These are phyloP conservation scores for Caenorhabditis sulstoni DNA, from an alignment of 2,888 invertebrate genomes.

Conservation along the genomic window DNA sequence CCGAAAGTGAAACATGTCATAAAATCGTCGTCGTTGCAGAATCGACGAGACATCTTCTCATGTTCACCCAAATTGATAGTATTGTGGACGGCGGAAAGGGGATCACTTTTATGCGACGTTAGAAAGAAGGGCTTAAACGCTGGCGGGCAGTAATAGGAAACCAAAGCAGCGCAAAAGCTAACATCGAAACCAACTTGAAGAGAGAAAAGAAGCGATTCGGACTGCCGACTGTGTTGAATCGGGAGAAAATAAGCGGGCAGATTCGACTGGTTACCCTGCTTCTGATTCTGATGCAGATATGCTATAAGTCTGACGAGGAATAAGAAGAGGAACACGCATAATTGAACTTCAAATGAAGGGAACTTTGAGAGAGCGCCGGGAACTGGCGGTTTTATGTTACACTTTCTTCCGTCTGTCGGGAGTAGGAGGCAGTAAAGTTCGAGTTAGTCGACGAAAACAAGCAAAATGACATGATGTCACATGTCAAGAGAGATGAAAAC, in stretches of 20 bases:
- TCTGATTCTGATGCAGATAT: background rate
- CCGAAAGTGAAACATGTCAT: slow-evolving; percentile 58
- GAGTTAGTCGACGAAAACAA: slow-evolving; percentile 11
- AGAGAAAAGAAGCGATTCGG: slow-evolving; percentile 29
- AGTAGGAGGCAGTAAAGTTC: background rate
- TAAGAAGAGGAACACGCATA: background rate
- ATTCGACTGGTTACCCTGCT: slow-evolving; percentile 13
- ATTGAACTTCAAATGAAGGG: background rate
- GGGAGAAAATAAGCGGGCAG: slow-evolving; percentile 4
- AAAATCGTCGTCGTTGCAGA: slow-evolving; percentile 26
- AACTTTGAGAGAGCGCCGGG: background rate
- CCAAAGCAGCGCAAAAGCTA: background rate
- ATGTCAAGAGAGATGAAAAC: slow-evolving; percentile 13
- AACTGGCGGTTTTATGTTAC: slow-evolving; percentile 24
- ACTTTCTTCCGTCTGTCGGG: background rate
- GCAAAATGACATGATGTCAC: slow-evolving; percentile 33
- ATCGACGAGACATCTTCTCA: slow-evolving; percentile 4
- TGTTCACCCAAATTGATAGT: slow-evolving; percentile 36
- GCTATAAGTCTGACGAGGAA: background rate
- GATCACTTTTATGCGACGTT: slow-evolving; percentile 4
- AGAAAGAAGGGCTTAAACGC: background rate
- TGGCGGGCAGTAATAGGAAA: background rate
- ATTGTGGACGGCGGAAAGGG: background rate
- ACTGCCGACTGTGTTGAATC: slow-evolving; percentile 21
- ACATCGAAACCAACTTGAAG: background rate